phyloP scores from a whole-genome alignment of 2,888 invertebrate species.

The Leptopilina myrica region DNA sequence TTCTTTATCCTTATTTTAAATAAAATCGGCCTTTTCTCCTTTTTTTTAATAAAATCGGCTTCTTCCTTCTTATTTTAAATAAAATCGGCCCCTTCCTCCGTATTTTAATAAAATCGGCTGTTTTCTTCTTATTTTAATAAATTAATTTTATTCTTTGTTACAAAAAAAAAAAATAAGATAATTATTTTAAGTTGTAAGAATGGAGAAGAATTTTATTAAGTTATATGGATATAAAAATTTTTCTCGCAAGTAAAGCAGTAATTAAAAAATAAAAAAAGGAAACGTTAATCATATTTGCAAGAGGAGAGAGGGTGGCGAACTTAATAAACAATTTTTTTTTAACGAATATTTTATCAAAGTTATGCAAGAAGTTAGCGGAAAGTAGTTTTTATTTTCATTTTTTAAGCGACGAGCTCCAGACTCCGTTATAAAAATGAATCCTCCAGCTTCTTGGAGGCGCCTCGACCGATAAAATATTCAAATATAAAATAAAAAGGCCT shows the following conservation, averaged over 20 bases:
- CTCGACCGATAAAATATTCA: slow-evolving; percentile 73
- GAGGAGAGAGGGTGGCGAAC: neutral
- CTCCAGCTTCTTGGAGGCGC: slow-evolving; percentile 53
- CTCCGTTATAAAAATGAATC: slow-evolving; percentile 39
- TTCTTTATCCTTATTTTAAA: too few relatives aligned
- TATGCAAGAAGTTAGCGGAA: slow-evolving; percentile 37
- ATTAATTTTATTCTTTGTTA: too few relatives aligned
- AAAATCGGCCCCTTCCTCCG: too few relatives aligned
- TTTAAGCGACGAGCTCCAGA: slow-evolving; percentile 33
- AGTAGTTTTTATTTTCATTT: slow-evolving; percentile 26
- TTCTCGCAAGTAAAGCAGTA: neutral
- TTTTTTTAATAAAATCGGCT: too few relatives aligned
- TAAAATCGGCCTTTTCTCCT: too few relatives aligned
- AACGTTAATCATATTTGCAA: neutral
- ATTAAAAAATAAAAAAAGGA: neutral
- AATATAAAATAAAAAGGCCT: slow-evolving; percentile 71
- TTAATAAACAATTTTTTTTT: slow-evolving; percentile 36
- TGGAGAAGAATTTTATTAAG: neutral
- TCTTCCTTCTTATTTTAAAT: too few relatives aligned
- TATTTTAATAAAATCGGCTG: too few relatives aligned
- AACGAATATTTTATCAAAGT: slow-evolving; percentile 38
- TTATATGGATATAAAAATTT: neutral
- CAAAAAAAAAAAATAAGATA: too few relatives aligned
- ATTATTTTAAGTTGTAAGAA: neutral
- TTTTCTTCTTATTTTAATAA: too few relatives aligned